Conservation (phyloP, 2,888 invertebrate species). For the Ctena decussata region DNA sequence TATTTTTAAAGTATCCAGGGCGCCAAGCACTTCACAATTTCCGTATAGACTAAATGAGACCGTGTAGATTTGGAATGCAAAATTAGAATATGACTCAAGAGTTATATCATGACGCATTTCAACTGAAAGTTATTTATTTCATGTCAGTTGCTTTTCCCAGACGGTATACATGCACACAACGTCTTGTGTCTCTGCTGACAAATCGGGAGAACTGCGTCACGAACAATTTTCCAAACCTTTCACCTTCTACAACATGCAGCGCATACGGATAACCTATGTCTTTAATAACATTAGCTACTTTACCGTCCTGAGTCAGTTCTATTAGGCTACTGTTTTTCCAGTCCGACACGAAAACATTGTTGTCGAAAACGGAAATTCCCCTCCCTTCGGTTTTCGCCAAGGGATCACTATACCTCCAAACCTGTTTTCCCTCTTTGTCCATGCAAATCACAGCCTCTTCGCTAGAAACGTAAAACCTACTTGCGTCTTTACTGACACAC, state of each 20-base stretch:
- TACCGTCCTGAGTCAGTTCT: not conserved
- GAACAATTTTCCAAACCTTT: not conserved
- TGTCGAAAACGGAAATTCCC: not conserved
- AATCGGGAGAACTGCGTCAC: conserved; percentile 2
- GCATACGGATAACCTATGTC: conserved; percentile 4
- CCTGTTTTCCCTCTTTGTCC: not conserved
- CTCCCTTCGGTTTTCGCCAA: not conserved
- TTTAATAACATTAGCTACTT: not conserved
- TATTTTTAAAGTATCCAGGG: no score
- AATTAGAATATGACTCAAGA: no score
- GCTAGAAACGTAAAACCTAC: not conserved
- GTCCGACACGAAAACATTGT: not conserved
- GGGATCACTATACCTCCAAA: not conserved
- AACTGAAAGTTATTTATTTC: no score
- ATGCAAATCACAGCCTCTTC: not conserved
- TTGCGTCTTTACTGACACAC: conserved; percentile 3
- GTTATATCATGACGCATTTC: no score
- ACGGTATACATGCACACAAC: not conserved
- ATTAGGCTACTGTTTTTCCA: conserved; percentile 5
- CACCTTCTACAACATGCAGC: not conserved
- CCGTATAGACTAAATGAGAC: no score
- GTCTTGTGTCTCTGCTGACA: not conserved
- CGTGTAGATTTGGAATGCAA: no score
- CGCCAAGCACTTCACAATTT: no score
- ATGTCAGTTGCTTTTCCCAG: not conserved